These are phyloP conservation scores for Loriculus beryllinus DNA, from an alignment of 2,797 vertebrate genomes.

Conservation along the genomic window DNA sequence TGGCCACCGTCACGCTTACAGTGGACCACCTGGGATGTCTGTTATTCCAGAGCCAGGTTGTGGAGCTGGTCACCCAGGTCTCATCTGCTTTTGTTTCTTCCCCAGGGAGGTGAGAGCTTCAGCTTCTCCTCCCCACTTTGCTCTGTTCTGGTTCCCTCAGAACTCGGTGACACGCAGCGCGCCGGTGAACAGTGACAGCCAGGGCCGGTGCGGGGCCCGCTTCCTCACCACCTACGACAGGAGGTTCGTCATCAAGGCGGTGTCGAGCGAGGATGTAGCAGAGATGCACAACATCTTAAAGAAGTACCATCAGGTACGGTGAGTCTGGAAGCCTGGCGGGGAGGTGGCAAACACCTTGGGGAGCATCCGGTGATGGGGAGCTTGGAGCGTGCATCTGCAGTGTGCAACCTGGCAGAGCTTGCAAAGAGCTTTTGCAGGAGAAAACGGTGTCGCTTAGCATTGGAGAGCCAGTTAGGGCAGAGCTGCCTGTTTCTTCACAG, in stretches of 20 bases:
- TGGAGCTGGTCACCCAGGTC: background rate
- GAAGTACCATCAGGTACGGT: constrained; percentile 93
- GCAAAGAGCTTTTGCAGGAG: background rate
- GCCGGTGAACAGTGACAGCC: constrained; percentile 90
- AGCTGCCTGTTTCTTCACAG: background rate
- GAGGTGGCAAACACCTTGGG: background rate
- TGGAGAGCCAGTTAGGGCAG: background rate
- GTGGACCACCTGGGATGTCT: background rate
- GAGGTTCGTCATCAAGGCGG: constrained; percentile 92
- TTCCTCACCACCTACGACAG: constrained; percentile 93
- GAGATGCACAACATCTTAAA: constrained; percentile 98
- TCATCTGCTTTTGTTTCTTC: background rate
- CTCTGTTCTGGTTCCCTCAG: constrained; percentile 57
- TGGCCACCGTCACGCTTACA: accelerated
- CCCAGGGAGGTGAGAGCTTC: background rate
- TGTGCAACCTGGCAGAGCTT: background rate
- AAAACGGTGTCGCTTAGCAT: accelerated
- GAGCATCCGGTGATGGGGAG: background rate
- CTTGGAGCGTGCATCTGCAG: background rate
- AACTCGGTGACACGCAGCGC: constrained; percentile 91
- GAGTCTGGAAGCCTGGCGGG: constrained; percentile 18
- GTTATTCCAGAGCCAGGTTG: background rate
- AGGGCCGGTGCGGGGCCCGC: constrained; percentile 88
- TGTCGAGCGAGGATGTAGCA: constrained; percentile 92
- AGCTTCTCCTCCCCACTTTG: background rate